Evolutionary conservation across 2,888 invertebrate genomes (phyloP).

Genomic region (Dicranocentrus wangi): DNA sequence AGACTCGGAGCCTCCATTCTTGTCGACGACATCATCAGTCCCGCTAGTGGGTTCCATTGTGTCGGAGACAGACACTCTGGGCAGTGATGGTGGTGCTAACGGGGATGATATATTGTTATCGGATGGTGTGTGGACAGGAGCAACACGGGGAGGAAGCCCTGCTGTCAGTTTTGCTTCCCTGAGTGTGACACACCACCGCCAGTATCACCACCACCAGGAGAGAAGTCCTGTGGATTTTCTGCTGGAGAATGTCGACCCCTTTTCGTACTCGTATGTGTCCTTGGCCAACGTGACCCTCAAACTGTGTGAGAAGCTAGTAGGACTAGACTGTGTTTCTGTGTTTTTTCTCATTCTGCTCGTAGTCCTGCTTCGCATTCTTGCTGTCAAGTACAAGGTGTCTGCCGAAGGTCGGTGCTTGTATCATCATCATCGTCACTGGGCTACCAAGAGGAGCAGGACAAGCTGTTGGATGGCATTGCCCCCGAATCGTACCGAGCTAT

Average conservation of each 20-base stretch:
- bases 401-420: slow-evolving; percentile 24
- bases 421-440: slow-evolving; percentile 9
- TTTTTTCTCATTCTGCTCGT: slow-evolving; percentile 17
- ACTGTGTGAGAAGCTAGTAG: slow-evolving; percentile 24
- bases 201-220: slow-evolving; percentile 5
- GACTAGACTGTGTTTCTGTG: slow-evolving; percentile 35
- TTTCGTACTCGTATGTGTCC: slow-evolving; percentile 31
- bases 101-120: not conserved
- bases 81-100: not conserved
- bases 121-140: not conserved
- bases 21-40: not conserved
- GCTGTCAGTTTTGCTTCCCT: slow-evolving; percentile 7
- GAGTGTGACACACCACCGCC: not conserved
- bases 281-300: slow-evolving; percentile 40
- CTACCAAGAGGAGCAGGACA: not conserved
- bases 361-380: slow-evolving; percentile 35
- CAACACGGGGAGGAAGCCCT: not conserved
- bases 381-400: slow-evolving; percentile 48
- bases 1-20: not conserved
- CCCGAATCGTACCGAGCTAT: slow-evolving; percentile 61
- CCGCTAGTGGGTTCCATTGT: too few relatives aligned
- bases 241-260: slow-evolving; percentile 48
- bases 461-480: slow-evolving; percentile 58
- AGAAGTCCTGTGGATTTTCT: slow-evolving; percentile 35
- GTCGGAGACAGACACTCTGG: not conserved